Conservation (phyloP, 2,113 vertebrate genomes). For the Leiothrix lutea region DNA sequence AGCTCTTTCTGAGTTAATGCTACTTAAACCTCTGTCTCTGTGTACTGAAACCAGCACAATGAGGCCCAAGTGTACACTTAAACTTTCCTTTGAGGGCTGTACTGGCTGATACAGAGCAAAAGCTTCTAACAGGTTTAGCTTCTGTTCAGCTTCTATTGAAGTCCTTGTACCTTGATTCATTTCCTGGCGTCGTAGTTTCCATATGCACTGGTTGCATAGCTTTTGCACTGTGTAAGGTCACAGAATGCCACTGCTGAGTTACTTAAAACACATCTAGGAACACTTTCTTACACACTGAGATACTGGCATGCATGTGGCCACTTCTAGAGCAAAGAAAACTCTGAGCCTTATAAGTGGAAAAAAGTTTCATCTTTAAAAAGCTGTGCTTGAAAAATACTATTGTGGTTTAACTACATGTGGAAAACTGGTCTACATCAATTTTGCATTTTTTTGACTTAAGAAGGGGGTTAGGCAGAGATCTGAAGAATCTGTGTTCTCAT, state of each 20-base stretch:
- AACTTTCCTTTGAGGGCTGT: conserved; percentile 46
- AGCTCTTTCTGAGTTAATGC: background rate
- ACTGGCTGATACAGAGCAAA: background rate
- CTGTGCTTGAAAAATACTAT: conserved; percentile 34
- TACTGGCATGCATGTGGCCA: conserved; percentile 13
- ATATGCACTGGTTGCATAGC: background rate
- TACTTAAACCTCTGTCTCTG: conserved; percentile 13
- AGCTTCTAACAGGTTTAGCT: background rate
- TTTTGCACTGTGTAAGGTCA: background rate
- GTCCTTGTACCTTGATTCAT: conserved; percentile 15
- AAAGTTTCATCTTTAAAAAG: background rate
- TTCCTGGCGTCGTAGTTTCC: background rate
- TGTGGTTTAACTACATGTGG: background rate
- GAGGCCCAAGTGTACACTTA: conserved; percentile 10
- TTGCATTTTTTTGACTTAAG: background rate
- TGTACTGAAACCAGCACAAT: background rate
- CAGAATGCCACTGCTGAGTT: conserved; percentile 38
- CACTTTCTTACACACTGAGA: background rate
- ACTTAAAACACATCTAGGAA: conserved; percentile 23
- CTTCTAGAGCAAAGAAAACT: conserved; percentile 35
- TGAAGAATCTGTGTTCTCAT: background rate
- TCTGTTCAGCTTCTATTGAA: conserved; percentile 11
- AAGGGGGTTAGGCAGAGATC: background rate
- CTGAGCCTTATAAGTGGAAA: background rate
- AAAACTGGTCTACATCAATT: conserved; percentile 1